Percentiles rank a stretch among this genome's conserved stretches.
Conservation (phyloP, 2,797 vertebrate genomes). For the Sebastes oblongus region DNA sequence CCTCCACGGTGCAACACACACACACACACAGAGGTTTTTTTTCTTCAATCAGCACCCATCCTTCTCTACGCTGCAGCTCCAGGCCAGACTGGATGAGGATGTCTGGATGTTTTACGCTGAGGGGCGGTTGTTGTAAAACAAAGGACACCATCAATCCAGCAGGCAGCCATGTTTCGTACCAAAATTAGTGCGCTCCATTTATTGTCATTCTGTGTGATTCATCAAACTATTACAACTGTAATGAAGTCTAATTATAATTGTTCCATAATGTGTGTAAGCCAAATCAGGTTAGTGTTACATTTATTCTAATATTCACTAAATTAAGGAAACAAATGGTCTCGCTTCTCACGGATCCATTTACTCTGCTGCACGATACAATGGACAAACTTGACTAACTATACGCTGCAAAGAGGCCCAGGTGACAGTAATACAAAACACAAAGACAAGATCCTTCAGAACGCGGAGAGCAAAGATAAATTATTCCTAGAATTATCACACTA, state of each 20-base stretch:
- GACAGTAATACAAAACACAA: neutral
- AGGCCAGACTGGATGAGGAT: conserved; percentile 16
- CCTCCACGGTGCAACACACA: neutral
- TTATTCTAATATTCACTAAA: neutral
- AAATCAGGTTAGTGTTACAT: neutral
- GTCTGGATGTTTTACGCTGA: conserved; percentile 25
- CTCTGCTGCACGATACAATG: neutral
- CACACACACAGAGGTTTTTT: conserved; percentile 5
- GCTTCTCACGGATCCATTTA: neutral
- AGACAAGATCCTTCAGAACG: neutral
- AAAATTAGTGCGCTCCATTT: neutral
- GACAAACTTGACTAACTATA: neutral
- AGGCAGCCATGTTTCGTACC: neutral
- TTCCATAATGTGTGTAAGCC: neutral
- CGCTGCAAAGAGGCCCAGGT: neutral
- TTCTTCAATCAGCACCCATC: neutral
- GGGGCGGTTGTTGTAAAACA: conserved; percentile 4
- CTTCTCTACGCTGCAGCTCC: conserved; percentile 1
- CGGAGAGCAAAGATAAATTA: neutral
- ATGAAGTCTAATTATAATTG: too few relatives aligned
- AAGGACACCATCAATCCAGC: conserved; percentile 10
- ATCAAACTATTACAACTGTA: neutral
- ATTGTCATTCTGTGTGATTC: neutral
- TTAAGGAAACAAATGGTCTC: neutral
- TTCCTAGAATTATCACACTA: neutral